Evolutionary conservation across 2,113 vertebrate species (phyloP).

Genomic region (Zingel zingel): DNA sequence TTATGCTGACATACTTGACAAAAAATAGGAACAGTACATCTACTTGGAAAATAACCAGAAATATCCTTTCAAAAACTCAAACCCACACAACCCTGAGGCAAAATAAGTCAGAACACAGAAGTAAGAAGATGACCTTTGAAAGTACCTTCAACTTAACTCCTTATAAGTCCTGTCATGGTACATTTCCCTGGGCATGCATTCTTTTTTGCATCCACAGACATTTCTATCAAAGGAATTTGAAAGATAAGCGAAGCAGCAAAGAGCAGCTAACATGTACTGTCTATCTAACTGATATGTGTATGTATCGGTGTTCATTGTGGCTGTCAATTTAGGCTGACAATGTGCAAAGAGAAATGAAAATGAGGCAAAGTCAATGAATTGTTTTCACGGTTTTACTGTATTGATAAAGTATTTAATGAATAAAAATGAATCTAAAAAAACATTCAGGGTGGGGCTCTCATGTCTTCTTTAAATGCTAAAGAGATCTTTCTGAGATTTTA

Average conservation of each 20-base stretch:
- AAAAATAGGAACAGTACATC: slow-evolving; percentile 8
- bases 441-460: background rate
- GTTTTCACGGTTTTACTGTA: background rate
- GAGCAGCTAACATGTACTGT: slow-evolving; percentile 18
- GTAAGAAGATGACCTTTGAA: slow-evolving; percentile 35
- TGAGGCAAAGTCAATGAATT: background rate
- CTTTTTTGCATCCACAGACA: slow-evolving; percentile 12
- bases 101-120: slow-evolving; percentile 11
- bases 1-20: slow-evolving; percentile 9
- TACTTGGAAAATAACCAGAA: slow-evolving; percentile 8
- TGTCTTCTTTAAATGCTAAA: slow-evolving; percentile 14
- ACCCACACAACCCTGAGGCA: slow-evolving; percentile 22
- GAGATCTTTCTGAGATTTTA: slow-evolving; percentile 9
- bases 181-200: slow-evolving; percentile 11
- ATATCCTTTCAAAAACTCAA: slow-evolving; percentile 19
- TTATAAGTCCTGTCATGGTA: slow-evolving; percentile 16
- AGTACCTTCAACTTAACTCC: slow-evolving; percentile 23
- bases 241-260: slow-evolving; percentile 17
- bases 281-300: slow-evolving; percentile 2
- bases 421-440: slow-evolving; percentile 1
- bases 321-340: slow-evolving; percentile 21
- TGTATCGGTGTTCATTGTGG: slow-evolving; percentile 12
- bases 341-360: background rate
- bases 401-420: background rate
- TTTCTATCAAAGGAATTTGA: slow-evolving; percentile 21